Percentiles rank a stretch among this genome's conserved stretches.
These are phyloP conservation scores for Calyptommatus sinebrachiatus DNA, from an alignment of 2,113 vertebrate species.

Conservation along the genomic window DNA sequence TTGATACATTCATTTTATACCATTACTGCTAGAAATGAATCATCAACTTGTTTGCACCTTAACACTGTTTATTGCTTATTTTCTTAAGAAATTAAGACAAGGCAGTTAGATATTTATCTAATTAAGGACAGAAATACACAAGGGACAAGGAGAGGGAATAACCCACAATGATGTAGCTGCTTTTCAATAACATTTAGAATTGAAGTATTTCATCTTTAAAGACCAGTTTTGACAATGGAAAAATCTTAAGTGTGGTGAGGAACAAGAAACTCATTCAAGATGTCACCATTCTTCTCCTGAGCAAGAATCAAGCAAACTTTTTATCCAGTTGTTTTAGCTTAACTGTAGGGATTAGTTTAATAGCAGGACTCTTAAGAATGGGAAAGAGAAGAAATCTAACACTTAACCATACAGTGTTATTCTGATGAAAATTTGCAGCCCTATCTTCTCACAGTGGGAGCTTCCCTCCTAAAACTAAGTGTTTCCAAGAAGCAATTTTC, in stretches of 20 bases:
- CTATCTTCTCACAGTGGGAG: too few species aligned
- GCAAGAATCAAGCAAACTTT: too few species aligned
- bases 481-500: background rate
- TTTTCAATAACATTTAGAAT: background rate
- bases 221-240: background rate
- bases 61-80: background rate
- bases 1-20: background rate
- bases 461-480: background rate
- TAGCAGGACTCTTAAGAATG: background rate
- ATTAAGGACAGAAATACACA: background rate
- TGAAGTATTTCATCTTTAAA: background rate
- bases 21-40: background rate
- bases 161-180: background rate
- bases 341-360: too few species aligned
- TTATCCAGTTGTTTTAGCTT: too few species aligned
- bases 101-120: background rate
- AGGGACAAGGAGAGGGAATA: background rate
- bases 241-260: background rate
- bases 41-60: background rate
- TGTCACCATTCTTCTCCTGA: background rate
- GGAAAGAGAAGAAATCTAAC: background rate
- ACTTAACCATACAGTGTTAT: background rate
- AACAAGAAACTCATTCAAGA: background rate
- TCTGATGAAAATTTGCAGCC: too few species aligned
- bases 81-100: background rate